phyloP scores from a whole-genome alignment of 2,113 vertebrate genomes.

The Passer montanus region DNA sequence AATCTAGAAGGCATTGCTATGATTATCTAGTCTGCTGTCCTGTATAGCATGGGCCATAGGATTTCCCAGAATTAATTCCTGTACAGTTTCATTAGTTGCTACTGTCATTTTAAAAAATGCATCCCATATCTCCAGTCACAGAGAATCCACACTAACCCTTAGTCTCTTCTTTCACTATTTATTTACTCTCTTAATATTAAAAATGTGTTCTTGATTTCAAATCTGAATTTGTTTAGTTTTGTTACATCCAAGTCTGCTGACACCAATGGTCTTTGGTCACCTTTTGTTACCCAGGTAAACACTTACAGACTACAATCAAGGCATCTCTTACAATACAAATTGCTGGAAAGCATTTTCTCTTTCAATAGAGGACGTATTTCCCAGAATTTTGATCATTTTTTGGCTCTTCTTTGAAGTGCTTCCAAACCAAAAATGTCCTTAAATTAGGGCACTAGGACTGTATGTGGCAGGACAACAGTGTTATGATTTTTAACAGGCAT shows the following conservation, averaged over 20 bases:
- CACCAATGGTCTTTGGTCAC: not conserved
- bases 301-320: not conserved
- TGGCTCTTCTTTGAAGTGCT: not conserved
- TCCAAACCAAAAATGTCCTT: not conserved
- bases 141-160: not conserved
- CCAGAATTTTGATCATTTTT: not conserved
- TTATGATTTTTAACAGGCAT: not conserved
- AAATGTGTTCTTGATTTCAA: not conserved
- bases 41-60: not conserved
- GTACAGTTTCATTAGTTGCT: not conserved
- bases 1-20: not conserved
- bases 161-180: not conserved
- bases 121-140: not conserved
- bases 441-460: not conserved
- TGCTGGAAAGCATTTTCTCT: not conserved
- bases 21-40: not conserved
- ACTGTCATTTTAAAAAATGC: not conserved
- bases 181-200: not conserved
- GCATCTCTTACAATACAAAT: not conserved
- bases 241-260: not conserved
- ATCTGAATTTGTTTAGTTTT: not conserved
- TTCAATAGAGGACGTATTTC: not conserved
- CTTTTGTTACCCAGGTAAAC: not conserved
- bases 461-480: not conserved
- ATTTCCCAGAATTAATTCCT: not conserved